phyloP scores from a whole-genome alignment of 2,797 vertebrate genomes.

The Sardinella longiceps region DNA sequence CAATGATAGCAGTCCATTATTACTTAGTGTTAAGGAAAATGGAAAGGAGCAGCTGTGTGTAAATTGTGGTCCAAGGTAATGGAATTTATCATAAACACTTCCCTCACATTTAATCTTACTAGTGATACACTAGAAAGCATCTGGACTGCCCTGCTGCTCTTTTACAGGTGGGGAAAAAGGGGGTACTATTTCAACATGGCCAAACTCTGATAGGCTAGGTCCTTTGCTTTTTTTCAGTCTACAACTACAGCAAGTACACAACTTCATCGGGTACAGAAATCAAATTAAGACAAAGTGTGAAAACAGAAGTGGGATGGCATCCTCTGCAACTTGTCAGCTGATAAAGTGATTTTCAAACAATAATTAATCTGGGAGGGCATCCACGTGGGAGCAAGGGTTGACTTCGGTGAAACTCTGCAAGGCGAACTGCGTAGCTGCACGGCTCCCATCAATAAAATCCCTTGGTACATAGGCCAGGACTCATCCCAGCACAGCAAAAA shows the following conservation, averaged over 20 bases:
- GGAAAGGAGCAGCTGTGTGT: not conserved
- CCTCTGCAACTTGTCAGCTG: not conserved
- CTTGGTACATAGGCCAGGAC: constrained; percentile 10
- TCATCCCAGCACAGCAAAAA: constrained; percentile 32
- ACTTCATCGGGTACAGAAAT: not conserved
- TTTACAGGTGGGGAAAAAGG: not conserved
- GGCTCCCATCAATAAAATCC: constrained; percentile 55
- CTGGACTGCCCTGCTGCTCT: not conserved
- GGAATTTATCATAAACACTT: not conserved
- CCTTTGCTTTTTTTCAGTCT: not conserved
- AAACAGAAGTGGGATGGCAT: not conserved
- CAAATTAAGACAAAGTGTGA: not conserved
- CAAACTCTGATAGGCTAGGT: not conserved
- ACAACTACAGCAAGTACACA: not conserved
- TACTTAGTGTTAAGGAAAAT: not conserved
- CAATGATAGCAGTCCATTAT: not conserved
- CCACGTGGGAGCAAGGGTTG: constrained; percentile 55
- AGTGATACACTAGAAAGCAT: not conserved
- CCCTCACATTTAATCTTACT: not conserved
- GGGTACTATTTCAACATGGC: not conserved
- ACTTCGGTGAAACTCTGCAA: constrained; percentile 33
- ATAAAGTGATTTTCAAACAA: constrained; percentile 43
- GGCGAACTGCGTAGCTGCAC: not conserved
- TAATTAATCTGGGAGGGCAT: constrained; percentile 57
- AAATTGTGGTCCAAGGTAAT: not conserved